phyloP scores from a whole-genome alignment of 2,888 invertebrate species.

The Parapristionchus giblindavisi region DNA sequence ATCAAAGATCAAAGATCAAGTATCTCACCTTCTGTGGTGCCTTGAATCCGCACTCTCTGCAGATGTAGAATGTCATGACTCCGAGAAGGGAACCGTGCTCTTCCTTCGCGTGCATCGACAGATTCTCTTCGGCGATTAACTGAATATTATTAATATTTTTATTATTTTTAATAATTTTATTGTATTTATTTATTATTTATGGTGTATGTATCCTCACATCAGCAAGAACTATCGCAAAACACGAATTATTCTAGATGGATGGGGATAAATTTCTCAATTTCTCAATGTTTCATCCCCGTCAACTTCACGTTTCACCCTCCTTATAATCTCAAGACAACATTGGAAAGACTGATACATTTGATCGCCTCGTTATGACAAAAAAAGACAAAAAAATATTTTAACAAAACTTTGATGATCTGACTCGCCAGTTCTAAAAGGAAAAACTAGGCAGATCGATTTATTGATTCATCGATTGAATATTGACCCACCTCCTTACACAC shows the following conservation, averaged over 20 bases:
- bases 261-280: background rate
- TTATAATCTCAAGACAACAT: too few relatives aligned
- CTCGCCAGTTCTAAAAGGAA: too few relatives aligned
- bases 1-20: too few relatives aligned
- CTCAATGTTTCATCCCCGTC: too few relatives aligned
- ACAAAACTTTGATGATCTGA: too few relatives aligned
- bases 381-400: too few relatives aligned
- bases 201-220: too few relatives aligned
- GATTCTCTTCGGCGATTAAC: background rate
- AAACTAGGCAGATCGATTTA: too few relatives aligned
- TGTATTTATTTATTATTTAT: too few relatives aligned
- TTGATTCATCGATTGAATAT: background rate
- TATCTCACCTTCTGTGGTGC: constrained; percentile 24
- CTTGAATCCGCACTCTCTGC: constrained; percentile 37
- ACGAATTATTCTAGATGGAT: background rate
- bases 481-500: constrained; percentile 26
- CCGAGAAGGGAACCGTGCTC: background rate
- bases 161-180: background rate
- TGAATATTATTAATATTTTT: background rate
- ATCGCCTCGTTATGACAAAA: too few relatives aligned
- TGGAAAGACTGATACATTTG: too few relatives aligned
- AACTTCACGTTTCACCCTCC: too few relatives aligned
- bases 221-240: background rate
- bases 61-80: constrained; percentile 28
- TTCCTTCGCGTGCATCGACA: constrained; percentile 1